Base-by-base conservation (phyloP, 2,888 invertebrate genomes). In the Autographa pulchrina region DNA sequence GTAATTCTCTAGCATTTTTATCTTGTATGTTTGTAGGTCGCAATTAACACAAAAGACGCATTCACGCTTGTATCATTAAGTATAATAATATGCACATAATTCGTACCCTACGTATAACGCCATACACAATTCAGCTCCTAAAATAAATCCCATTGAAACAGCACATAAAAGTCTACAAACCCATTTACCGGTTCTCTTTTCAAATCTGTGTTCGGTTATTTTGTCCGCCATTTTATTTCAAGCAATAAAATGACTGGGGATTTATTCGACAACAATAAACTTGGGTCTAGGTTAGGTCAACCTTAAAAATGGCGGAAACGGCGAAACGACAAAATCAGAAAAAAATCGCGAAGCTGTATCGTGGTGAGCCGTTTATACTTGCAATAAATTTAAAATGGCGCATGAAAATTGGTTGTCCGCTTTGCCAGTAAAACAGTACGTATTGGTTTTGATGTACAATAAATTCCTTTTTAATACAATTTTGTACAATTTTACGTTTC, bases 221-320 rank as follows among this genome's bases (percentile, higher is more conserved):
- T 68, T 72, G 77, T 74, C 74, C 72, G 41, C 74, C 72, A 75
- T 78, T 83, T 83, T 80, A 84, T 76, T 69, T 61, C 25, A 11
- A n/a, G 72, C 70, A 67, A 72, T 78, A 80, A 84, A 76, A 62
- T 52, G 54, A 56, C 65, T 68, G 31, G 54, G 74, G 78, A 84
- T 84, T 82, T 83, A 82, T 84, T 83, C n/a, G 63, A 65, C 64
- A 62, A 74, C 73, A 72, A 62, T 82, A 70, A 82, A 76, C n/a
- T 60, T 56, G 65, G 64, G 60, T 67, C 43, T 64, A 64, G 25
- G 32, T 58, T 41, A 60, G 14, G 13, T 72, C 63, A 20, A 62
- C 72, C 74, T 68, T 38, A 18, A 16, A 61, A 66, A 61, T 54
- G 54, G 6, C 38, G 60, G n/a, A 38, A 60, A 56, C 7, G 20